A percentile compares a stretch with the other conserved stretches of the same genome.
Evolutionary conservation across 2,797 vertebrate genomes (phyloP).

Genomic region (Sarcoramphus papa): DNA sequence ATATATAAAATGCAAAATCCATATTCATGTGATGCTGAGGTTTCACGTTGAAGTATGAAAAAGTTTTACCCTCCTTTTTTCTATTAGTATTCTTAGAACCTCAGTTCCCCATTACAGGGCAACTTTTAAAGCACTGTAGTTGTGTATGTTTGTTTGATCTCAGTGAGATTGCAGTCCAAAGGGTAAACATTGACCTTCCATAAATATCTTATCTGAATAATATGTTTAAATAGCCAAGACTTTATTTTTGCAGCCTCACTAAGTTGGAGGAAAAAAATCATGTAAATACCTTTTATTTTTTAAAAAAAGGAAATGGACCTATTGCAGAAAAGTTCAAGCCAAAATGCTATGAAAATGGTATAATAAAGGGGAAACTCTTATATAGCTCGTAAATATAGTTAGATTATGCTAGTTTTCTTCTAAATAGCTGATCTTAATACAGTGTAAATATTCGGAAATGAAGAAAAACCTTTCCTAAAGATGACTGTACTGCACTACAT

Average conservation of each 20-base stretch:
- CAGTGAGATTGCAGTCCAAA: background rate
- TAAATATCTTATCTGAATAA: background rate
- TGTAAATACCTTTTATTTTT: background rate
- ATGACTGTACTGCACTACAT: background rate
- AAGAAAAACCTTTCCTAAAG: background rate
- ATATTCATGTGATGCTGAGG: background rate
- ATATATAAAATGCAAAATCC: background rate
- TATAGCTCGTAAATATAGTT: rapidly evolving
- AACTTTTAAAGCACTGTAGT: background rate
- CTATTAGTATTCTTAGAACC: background rate
- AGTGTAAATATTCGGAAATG: background rate
- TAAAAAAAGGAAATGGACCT: background rate
- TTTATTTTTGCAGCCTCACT: background rate
- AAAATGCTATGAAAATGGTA: background rate
- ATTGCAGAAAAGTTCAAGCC: background rate
- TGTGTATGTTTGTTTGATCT: background rate
- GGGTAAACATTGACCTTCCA: background rate
- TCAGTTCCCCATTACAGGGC: background rate
- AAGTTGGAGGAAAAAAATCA: background rate
- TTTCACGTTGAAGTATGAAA: background rate
- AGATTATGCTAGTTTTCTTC: background rate
- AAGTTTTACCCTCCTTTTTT: background rate
- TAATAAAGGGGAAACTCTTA: background rate
- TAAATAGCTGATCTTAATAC: background rate
- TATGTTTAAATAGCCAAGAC: background rate